Base-by-base conservation (phyloP, 2,797 vertebrate species). In the Alfaro cultratus region DNA sequence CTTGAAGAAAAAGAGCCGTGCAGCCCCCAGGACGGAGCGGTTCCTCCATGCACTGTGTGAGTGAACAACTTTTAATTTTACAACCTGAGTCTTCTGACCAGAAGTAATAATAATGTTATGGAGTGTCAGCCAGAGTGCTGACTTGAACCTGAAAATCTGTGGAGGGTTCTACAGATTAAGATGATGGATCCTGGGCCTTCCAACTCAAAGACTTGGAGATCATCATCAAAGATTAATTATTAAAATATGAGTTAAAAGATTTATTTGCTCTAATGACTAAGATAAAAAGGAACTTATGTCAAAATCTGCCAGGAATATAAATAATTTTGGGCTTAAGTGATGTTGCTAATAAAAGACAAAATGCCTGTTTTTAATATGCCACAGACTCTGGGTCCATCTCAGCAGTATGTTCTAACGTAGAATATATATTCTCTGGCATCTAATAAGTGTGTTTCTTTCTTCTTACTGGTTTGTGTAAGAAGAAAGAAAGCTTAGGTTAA, bases 1-100 rank as follows among this genome's bases (percentile, higher is more conserved):
- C 90, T 99, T 76, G 97, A 98, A 88, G 97, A 99, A 89, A 95
- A 74, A 43, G 97, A 99, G 51, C 85, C 95, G 0, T 99, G 98
- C 81, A 86, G 93, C 80, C 95, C 97, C 31, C 96, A 95, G 82
- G 96, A 95, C 82, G 97, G 98, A 0, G 95, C 90, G 0, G 90
- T 96, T 1, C 93, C 94, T 1, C 95, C 97, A 0, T 99, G 98
- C 87, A 93, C 96, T 57, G 95, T 81, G 98, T 99, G 94, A 98
- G 98, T 96, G 51, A 53, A 76, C 45, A 41, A 18, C 23, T 53
- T 26, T 67, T 67, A 21, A 67, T 39, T 39, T 62, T 62, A 31
- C 12, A 16, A 31, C 29, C n/a, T 13, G n/a, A 13, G n/a, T 12
- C 55, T 57, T 57, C 55, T 57, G n/a, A 57, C 55, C 1, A 13